Evolutionary conservation across 2,113 vertebrate species (phyloP).

Genomic region (Myrmecobius fasciatus): DNA sequence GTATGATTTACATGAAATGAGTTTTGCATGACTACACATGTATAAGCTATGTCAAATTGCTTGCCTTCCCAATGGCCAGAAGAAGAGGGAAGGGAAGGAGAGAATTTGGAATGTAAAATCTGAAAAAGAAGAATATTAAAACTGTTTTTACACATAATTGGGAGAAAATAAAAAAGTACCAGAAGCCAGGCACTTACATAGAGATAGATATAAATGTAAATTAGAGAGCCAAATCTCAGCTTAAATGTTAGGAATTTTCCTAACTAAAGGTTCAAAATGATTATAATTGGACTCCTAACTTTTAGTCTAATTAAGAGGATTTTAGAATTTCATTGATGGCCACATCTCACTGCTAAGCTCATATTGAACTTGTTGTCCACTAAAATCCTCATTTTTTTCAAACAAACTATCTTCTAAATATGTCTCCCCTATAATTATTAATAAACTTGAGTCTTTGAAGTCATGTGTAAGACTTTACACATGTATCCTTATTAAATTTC

Average conservation of each 20-base stretch:
- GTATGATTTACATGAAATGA: too few species aligned
- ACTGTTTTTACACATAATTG: too few species aligned
- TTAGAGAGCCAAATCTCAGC: neutral
- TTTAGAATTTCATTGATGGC: neutral
- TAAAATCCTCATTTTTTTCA: neutral
- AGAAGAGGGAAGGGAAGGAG: too few species aligned
- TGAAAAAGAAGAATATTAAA: too few species aligned
- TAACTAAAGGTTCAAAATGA: neutral
- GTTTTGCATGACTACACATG: too few species aligned
- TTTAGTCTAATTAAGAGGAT: neutral
- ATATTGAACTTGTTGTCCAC: neutral
- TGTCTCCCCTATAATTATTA: neutral
- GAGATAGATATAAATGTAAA: neutral
- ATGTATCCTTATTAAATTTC: neutral
- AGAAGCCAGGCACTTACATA: neutral
- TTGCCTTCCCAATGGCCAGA: too few species aligned
- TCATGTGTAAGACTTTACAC: neutral
- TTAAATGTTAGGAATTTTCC: neutral
- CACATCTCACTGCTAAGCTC: neutral
- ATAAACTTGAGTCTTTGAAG: neutral
- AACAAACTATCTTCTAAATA: neutral
- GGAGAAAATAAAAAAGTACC: neutral
- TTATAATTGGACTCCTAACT: neutral
- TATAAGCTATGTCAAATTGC: too few species aligned
- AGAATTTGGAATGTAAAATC: too few species aligned